Evolutionary conservation across 2,888 invertebrate genomes (phyloP), one percentile per base, ranked within the genome.

Genomic region (Phymatocera aterrima): DNA sequence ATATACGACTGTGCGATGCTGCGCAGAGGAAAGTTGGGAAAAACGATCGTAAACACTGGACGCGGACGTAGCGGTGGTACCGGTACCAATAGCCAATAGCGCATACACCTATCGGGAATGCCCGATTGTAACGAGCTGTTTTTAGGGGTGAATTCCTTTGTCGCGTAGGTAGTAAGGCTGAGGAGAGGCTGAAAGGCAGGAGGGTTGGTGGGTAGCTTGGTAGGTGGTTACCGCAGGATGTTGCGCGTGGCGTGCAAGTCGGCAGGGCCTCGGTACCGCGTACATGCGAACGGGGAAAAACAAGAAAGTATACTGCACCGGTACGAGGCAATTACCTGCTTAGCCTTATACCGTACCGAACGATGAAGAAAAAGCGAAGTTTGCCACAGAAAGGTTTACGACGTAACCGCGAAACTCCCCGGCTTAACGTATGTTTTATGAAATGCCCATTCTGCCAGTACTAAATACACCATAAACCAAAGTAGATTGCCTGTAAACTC

Each of bases 381-480:
- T 75, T 48, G 57, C 54, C 57, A 40, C 75, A 75, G 43, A 72
- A 46, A 74, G 72, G 65, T 82, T 82, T 80, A 83, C 77, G 79
- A 78, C 79, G 68, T 77, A 78, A 70, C 79, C 78, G 72, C 77
- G 54, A 65, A 46, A 78, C 81, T 43, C 51, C 77, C 40, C 77
- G 82, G 78, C 78, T 80, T 83, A 84, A 84, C 82, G 83, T 84
- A 85, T 83, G 82, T 83, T 79, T 83, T 84, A 84, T 84, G 85
- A 86, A 87, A 84, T 84, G 79, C 82, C 84, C 82, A 82, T 85
- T 83, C 83, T 81, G 80, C 79, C 60, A 82, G 83, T 83, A 86
- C 82, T 84, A 84, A 85, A 84, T 83, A 83, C 84, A 84, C 86
- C 84, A 86, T 87, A 87, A 87, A 87, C 84, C 84, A 87, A 82